A percentile compares a stretch with the other conserved stretches of the same genome.
Conservation (phyloP, 2,113 vertebrate species). For the Marmota monax region DNA sequence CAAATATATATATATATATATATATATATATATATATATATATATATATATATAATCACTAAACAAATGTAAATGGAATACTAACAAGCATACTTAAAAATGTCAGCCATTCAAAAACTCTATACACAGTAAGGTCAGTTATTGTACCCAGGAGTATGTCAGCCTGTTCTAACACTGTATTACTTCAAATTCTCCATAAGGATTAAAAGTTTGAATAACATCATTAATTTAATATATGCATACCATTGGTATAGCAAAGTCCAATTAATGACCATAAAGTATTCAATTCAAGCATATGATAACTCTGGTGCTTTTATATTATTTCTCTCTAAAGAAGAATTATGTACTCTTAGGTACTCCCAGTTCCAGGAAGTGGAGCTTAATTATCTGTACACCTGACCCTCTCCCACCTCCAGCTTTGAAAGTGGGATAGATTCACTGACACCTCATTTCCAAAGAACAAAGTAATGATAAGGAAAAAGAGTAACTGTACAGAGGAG, state of each 20-base stretch:
- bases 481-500: neutral
- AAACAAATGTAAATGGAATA: neutral
- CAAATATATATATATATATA: neutral
- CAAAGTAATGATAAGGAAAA: neutral
- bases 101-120: neutral
- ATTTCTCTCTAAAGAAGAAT: neutral
- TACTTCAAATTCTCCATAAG: neutral
- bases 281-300: neutral
- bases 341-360: rapidly evolving
- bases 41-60: no score
- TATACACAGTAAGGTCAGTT: neutral
- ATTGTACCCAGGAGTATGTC: neutral
- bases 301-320: neutral
- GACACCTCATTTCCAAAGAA: neutral
- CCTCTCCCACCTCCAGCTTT: rapidly evolving
- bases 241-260: neutral
- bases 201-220: neutral
- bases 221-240: neutral
- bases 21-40: no score
- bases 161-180: neutral
- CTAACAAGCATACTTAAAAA: neutral
- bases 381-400: neutral
- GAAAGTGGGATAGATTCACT: neutral
- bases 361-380: neutral
- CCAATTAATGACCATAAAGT: neutral